Evolutionary conservation across 1,140 invertebrate species (phyloP).

Genomic region (Tribolium madens): DNA sequence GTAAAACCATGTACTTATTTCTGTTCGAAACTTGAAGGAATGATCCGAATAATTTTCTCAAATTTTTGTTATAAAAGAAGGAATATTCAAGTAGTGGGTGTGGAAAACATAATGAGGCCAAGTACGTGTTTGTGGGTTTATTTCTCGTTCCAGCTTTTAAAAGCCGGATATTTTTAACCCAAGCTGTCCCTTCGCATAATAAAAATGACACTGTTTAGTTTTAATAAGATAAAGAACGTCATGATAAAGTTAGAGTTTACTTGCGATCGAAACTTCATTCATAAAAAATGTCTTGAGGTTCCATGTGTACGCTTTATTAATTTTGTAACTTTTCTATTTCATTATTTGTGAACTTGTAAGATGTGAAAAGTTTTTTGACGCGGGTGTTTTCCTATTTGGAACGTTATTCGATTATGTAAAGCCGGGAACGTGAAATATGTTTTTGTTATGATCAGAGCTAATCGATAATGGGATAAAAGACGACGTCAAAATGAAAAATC

Average conservation of each 20-base stretch:
- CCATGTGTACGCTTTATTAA: neutral
- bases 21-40: too few species aligned
- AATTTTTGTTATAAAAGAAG: too few species aligned
- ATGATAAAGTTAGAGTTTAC: neutral
- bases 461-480: neutral
- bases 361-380: neutral
- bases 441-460: neutral
- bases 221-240: neutral
- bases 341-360: neutral
- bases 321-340: neutral
- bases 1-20: too few species aligned
- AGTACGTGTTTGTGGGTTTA: slow-evolving; percentile 1
- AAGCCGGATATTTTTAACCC: slow-evolving; percentile 10
- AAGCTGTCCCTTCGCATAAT: neutral
- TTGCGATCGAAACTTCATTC: slow-evolving; percentile 32
- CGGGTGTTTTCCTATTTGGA: slow-evolving; percentile 3
- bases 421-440: neutral
- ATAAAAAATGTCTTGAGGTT: slow-evolving; percentile 11
- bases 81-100: neutral
- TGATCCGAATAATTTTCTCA: too few species aligned
- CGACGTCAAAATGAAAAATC: neutral
- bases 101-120: neutral
- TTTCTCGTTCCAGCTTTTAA: slow-evolving; percentile 10
- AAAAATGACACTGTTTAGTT: neutral
- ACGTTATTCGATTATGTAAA: slow-evolving; percentile 10